phyloP scores from a whole-genome alignment of 1,140 invertebrate species.

The Phenacoccus solenopsis region DNA sequence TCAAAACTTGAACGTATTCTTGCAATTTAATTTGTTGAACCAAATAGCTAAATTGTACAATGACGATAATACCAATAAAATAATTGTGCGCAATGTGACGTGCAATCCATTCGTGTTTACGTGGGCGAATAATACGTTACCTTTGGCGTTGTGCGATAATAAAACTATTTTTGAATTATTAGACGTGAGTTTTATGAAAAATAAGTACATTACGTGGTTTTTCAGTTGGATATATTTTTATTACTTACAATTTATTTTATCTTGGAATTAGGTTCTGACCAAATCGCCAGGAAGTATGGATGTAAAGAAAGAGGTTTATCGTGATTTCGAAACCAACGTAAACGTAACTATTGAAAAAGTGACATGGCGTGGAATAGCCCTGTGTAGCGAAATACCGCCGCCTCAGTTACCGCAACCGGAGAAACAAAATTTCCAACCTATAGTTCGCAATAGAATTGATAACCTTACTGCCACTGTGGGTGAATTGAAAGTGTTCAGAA shows the following conservation, averaged over 20 bases:
- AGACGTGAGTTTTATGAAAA: neutral
- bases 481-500: conserved; percentile 59
- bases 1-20: neutral
- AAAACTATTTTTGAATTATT: neutral
- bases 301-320: neutral
- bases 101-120: conserved; percentile 4
- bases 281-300: neutral
- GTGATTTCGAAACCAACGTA: neutral
- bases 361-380: neutral
- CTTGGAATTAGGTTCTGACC: neutral
- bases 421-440: conserved; percentile 53
- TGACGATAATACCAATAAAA: neutral
- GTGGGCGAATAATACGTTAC: neutral
- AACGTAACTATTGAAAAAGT: neutral
- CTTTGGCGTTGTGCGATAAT: neutral
- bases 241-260: too few species aligned
- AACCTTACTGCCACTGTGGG: conserved; percentile 64
- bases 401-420: conserved; percentile 30
- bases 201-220: too few species aligned
- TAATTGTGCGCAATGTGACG: neutral
- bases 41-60: neutral
- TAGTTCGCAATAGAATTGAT: conserved; percentile 71
- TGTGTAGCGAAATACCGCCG: neutral
- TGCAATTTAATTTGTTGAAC: neutral
- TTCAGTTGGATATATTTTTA: too few species aligned